These are phyloP conservation scores for Ianthella basta DNA, from an alignment of 37 sponge, comb jelly and placozoan genomes.

Conservation along the genomic window DNA sequence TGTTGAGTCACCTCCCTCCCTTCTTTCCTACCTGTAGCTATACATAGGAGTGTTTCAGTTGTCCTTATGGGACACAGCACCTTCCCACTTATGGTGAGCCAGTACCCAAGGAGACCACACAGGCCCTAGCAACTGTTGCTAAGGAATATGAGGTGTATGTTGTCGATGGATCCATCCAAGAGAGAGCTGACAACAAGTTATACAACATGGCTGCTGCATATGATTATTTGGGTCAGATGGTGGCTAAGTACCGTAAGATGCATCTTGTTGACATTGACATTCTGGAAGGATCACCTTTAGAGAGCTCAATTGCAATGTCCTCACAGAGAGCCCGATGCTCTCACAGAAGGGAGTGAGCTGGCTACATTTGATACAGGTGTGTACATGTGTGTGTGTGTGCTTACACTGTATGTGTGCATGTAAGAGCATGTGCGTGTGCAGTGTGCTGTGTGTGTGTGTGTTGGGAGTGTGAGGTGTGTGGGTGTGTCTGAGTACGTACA, in stretches of 20 bases:
- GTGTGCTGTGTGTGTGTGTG: too few species aligned
- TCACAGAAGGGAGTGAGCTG: constrained; percentile 74
- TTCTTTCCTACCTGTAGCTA: too few species aligned
- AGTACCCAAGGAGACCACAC: constrained; percentile 73
- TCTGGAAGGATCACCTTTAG: constrained; percentile 89
- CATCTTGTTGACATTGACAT: constrained; percentile 97
- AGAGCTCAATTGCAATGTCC: too few species aligned
- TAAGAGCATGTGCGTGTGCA: too few species aligned
- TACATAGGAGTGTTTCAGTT: constrained; percentile 99
- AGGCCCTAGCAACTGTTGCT: constrained; percentile 68
- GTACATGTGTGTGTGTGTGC: constrained; percentile 22
- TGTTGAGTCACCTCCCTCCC: too few species aligned
- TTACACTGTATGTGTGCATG: too few species aligned
- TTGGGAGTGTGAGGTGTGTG: neutral
- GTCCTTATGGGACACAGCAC: constrained; percentile 88
- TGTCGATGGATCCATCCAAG: constrained; percentile 95
- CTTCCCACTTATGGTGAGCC: constrained; percentile 91
- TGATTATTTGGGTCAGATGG: constrained; percentile 70
- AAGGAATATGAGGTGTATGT: constrained; percentile 80
- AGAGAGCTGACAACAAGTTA: constrained; percentile 72
- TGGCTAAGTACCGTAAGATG: constrained; percentile 93
- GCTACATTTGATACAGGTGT: constrained; percentile 82
- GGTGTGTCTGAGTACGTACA: neutral
- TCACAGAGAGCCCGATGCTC: constrained; percentile 83
- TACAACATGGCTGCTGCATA: constrained; percentile 91